Conservation (phyloP, 1,140 invertebrate genomes). For the Trichomalopsis sarcophagae region DNA sequence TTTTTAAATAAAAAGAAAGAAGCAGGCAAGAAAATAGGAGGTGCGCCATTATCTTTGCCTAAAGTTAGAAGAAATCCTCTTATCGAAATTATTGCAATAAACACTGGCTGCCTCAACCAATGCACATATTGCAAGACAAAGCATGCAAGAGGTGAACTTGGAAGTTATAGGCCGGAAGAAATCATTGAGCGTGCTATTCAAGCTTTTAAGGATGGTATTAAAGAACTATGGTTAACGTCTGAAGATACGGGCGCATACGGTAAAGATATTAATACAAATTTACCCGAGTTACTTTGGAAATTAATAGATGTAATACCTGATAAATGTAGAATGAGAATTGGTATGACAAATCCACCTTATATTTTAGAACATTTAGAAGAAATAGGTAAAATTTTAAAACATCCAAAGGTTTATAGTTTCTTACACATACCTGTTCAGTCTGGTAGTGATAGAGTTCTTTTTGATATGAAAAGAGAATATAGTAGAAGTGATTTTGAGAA, state of each 20-base stretch:
- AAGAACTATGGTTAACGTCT: constrained; percentile 98
- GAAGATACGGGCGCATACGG: constrained; percentile 99
- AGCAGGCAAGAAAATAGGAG: constrained; percentile 88
- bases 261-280: constrained; percentile 90
- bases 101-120: constrained; percentile 97
- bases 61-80: constrained; percentile 97
- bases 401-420: constrained; percentile 95
- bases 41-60: constrained; percentile 89
- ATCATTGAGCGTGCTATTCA: constrained; percentile 87
- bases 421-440: constrained; percentile 98
- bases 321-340: constrained; percentile 90
- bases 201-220: constrained; percentile 94
- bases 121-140: constrained; percentile 99
- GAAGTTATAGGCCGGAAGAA: constrained; percentile 92
- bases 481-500: constrained; percentile 89
- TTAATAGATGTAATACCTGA: constrained; percentile 94
- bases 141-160: constrained; percentile 95
- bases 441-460: constrained; percentile 93
- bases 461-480: constrained; percentile 98
- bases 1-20: constrained; percentile 89
- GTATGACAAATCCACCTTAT: constrained; percentile 99
- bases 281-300: constrained; percentile 91
- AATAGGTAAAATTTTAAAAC: constrained; percentile 91
- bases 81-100: constrained; percentile 98
- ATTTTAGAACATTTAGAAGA: constrained; percentile 96